These are phyloP conservation scores for Platysternon megacephalum DNA, from an alignment of 2,113 vertebrate genomes.

Conservation along the genomic window DNA sequence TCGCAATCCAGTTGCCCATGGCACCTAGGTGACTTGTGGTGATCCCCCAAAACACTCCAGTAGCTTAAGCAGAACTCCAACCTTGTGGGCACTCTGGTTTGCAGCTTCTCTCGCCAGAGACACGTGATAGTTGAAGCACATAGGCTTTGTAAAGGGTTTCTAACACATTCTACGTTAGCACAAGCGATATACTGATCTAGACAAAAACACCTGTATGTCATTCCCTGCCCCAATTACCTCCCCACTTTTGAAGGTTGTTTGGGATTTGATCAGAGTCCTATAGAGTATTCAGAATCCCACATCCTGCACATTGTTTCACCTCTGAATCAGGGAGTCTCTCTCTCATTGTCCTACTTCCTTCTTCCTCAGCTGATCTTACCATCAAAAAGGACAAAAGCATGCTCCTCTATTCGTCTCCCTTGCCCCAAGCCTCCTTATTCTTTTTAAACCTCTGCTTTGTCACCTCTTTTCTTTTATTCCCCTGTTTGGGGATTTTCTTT, in stretches of 20 bases:
- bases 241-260: background rate
- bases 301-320: background rate
- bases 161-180: background rate
- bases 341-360: background rate
- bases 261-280: background rate
- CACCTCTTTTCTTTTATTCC: background rate
- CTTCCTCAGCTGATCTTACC: too few species aligned
- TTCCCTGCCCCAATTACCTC: background rate
- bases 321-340: background rate
- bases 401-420: too few species aligned
- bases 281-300: background rate
- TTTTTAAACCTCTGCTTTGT: background rate
- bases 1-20: background rate
- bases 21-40: too few species aligned
- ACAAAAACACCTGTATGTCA: background rate
- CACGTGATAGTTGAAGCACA: background rate
- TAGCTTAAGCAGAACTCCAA: background rate
- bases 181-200: background rate
- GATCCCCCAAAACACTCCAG: background rate
- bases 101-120: background rate
- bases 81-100: background rate
- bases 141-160: background rate
- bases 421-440: too few species aligned
- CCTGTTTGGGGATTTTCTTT: background rate
- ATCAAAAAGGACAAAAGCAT: too few species aligned